Conservation (phyloP, 2,888 invertebrate genomes). For the Ectropis crepuscularia region DNA sequence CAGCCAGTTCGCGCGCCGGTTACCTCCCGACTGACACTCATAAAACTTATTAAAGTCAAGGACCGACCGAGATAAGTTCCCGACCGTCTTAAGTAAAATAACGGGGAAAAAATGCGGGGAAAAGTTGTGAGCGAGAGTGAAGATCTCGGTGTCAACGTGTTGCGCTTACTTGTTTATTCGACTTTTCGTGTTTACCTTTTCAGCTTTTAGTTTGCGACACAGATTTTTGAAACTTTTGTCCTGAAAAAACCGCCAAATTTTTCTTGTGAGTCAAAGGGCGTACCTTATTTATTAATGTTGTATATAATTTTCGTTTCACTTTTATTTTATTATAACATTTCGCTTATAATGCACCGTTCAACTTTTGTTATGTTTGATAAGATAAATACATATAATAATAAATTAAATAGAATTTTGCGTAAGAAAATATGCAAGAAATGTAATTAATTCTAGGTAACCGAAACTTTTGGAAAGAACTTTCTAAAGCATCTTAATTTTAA, state of each 20-base stretch:
- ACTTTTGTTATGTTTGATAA: no score
- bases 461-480: no score
- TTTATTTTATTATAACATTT: no score
- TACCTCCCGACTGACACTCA: constrained; percentile 83
- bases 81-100: constrained; percentile 83
- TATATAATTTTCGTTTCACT: no score
- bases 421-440: no score
- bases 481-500: not conserved
- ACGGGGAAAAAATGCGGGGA: constrained; percentile 78
- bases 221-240: constrained; percentile 11
- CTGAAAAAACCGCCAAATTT: not conserved
- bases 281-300: no score
- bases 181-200: constrained; percentile 53
- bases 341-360: no score
- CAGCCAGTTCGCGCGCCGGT: constrained; percentile 80
- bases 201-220: constrained; percentile 30
- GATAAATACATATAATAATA: no score
- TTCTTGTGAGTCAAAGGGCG: not conserved
- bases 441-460: no score
- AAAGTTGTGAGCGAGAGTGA: constrained; percentile 78
- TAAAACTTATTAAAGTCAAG: constrained; percentile 85
- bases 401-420: no score
- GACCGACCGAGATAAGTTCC: constrained; percentile 83
- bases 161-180: constrained; percentile 65
- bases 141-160: constrained; percentile 70